A percentile compares a stretch with the other conserved stretches of the same genome.
phyloP scores from a whole-genome alignment of 1,140 invertebrate species.

The Apolygus lucorum region DNA sequence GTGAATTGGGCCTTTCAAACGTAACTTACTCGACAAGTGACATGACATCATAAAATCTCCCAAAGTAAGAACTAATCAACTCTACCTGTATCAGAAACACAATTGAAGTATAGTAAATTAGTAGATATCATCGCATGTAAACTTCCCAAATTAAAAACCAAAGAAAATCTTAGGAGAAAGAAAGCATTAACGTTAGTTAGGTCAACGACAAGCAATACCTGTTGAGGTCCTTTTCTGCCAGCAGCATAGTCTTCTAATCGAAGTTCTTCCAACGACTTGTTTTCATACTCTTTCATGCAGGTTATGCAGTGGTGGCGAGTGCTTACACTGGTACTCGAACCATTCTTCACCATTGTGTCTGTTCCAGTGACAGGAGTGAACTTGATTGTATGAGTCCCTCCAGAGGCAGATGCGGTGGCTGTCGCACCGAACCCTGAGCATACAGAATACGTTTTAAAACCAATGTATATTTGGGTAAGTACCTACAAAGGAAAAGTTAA shows the following conservation, averaged over 20 bases:
- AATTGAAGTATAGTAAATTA: background rate
- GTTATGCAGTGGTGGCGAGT: conserved; percentile 93
- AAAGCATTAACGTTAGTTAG: conserved; percentile 22
- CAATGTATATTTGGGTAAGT: too few relatives aligned
- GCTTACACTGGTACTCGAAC: conserved; percentile 67
- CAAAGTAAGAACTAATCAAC: too few relatives aligned
- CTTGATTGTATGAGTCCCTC: conserved; percentile 60
- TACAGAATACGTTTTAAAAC: too few relatives aligned
- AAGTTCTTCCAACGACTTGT: conserved; percentile 87
- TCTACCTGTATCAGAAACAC: background rate
- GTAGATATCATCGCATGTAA: background rate
- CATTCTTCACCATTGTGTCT: conserved; percentile 85
- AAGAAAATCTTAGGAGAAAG: background rate
- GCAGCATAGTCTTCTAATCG: conserved; percentile 86
- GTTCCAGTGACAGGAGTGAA: conserved; percentile 78
- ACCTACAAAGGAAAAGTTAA: background rate
- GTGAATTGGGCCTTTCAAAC: too few relatives aligned
- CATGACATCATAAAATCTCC: too few relatives aligned
- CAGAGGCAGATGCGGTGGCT: conserved; percentile 41
- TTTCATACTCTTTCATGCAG: conserved; percentile 96
- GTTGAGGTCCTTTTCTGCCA: conserved; percentile 67
- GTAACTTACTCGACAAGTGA: too few relatives aligned
- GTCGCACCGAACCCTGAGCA: too few relatives aligned
- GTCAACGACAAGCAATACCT: conserved; percentile 30
- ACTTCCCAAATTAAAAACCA: conserved; percentile 10